Evolutionary conservation across 2,888 invertebrate species (phyloP).

Genomic region (Machimus rusticus): DNA sequence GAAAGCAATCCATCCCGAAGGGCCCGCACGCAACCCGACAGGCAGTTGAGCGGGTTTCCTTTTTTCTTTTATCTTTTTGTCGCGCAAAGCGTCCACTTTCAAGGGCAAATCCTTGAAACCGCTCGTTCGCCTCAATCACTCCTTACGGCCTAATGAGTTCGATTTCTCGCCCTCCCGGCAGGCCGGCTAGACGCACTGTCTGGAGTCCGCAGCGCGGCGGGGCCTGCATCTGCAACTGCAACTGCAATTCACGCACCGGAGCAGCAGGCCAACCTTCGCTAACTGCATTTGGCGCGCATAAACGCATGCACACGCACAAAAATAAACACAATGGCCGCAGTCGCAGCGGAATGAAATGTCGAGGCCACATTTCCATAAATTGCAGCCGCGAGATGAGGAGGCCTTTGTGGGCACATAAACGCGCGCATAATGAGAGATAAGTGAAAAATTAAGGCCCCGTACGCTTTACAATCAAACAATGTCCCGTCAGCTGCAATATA

Average conservation of each 20-base stretch:
- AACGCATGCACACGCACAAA: conserved; percentile 1
- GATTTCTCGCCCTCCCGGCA: not conserved
- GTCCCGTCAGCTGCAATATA: conserved; percentile 35
- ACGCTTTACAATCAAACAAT: conserved; percentile 38
- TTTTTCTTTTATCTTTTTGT: not conserved
- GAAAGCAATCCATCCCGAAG: not conserved
- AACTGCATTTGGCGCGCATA: conserved; percentile 31
- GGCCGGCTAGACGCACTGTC: conserved; percentile 23
- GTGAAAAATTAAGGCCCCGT: conserved; percentile 41
- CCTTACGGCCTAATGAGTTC: not conserved
- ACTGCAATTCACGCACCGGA: not conserved
- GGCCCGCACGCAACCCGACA: not conserved
- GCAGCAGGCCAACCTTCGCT: conserved; percentile 10
- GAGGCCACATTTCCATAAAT: conserved; percentile 37
- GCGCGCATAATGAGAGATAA: conserved; percentile 38
- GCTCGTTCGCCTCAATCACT: conserved; percentile 7
- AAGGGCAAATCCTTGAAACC: conserved; percentile 30
- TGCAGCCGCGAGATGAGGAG: conserved; percentile 30
- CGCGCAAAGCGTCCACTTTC: not conserved
- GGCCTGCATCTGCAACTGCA: not conserved
- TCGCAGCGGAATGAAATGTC: conserved; percentile 27
- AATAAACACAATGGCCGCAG: conserved; percentile 18
- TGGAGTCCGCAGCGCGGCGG: not conserved
- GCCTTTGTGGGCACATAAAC: conserved; percentile 7
- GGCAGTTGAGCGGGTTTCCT: not conserved